These are phyloP conservation scores for Bostrychus sinensis DNA, from an alignment of 2,113 vertebrate species.

Conservation along the genomic window DNA sequence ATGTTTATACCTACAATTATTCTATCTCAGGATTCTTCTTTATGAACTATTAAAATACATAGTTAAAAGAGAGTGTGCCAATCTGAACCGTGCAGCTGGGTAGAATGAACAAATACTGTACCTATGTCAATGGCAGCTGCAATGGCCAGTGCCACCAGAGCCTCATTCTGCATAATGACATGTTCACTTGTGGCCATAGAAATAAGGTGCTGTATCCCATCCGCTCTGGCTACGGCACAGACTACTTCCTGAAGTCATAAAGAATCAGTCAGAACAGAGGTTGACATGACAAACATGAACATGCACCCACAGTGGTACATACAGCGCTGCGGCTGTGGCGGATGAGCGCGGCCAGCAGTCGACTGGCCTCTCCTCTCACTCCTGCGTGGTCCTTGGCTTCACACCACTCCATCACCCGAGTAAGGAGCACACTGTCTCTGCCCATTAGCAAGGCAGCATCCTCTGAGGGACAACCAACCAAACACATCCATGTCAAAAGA, in stretches of 20 bases:
- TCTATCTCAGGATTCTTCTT: no score
- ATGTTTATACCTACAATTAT: no score
- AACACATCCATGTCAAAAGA: constrained; percentile 6
- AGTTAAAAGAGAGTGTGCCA: neutral
- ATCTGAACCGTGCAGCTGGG: neutral
- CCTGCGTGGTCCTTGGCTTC: constrained; percentile 78
- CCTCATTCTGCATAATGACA: constrained; percentile 88
- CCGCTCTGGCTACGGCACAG: constrained; percentile 80
- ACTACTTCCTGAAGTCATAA: constrained; percentile 83
- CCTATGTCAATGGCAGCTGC: constrained; percentile 85
- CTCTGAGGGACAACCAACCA: constrained; percentile 69
- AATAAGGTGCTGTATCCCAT: constrained; percentile 85
- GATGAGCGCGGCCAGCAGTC: constrained; percentile 85
- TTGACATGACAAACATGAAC: constrained; percentile 1
- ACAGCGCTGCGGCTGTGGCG: constrained; percentile 85
- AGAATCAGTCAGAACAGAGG: neutral
- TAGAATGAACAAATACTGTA: constrained; percentile 44
- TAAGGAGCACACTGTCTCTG: constrained; percentile 78
- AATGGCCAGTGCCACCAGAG: constrained; percentile 86
- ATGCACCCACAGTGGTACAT: constrained; percentile 13
- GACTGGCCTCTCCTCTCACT: constrained; percentile 82
- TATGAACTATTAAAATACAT: no score
- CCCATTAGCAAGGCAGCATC: constrained; percentile 84
- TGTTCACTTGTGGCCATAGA: constrained; percentile 88
- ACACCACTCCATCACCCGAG: constrained; percentile 87